Conservation (phyloP, 2,888 invertebrate genomes). For the Noctua janthe region DNA sequence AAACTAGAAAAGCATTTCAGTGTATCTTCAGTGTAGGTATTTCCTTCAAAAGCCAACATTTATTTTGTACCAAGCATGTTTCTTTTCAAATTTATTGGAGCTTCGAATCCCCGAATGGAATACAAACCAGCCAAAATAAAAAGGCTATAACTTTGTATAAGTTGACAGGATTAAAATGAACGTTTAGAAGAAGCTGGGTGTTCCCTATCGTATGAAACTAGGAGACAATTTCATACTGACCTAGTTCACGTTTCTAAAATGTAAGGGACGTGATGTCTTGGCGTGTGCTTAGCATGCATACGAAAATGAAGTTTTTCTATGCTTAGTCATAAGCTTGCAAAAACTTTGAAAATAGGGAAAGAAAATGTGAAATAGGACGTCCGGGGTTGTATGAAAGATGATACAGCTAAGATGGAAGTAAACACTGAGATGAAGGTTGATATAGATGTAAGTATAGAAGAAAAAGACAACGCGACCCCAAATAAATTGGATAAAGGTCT, state of each 20-base stretch:
- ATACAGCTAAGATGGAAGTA: conserved; percentile 3
- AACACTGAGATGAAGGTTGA: conserved; percentile 6
- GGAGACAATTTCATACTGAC: conserved; percentile 47
- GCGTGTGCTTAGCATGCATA: conserved; percentile 46
- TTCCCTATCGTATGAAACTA: conserved; percentile 28
- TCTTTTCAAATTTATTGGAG: conserved; percentile 26
- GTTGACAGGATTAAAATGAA: conserved; percentile 40
- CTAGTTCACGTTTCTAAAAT: conserved; percentile 55
- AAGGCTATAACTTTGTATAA: conserved; percentile 28
- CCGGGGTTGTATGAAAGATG: conserved; percentile 4
- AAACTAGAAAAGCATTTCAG: conserved; percentile 5
- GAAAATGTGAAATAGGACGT: conserved; percentile 4
- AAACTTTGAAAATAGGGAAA: conserved; percentile 8
- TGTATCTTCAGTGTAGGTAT: conserved; percentile 5
- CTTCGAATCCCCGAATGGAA: conserved; percentile 27
- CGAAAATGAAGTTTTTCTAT: conserved; percentile 48
- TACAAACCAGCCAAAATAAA: conserved; percentile 41
- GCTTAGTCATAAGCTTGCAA: conserved; percentile 35
- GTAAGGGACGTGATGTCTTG: conserved; percentile 53
- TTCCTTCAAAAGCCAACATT: conserved; percentile 22
- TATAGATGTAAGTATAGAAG: background rate
- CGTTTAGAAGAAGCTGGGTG: conserved; percentile 23
- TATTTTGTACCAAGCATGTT: conserved; percentile 30
- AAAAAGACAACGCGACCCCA: conserved; percentile 2
- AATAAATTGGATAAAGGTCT: conserved; percentile 5